A percentile compares a stretch with the other conserved stretches of the same genome.
These are phyloP conservation scores for Poecilia picta DNA, from an alignment of 2,797 vertebrate genomes.

Conservation along the genomic window DNA sequence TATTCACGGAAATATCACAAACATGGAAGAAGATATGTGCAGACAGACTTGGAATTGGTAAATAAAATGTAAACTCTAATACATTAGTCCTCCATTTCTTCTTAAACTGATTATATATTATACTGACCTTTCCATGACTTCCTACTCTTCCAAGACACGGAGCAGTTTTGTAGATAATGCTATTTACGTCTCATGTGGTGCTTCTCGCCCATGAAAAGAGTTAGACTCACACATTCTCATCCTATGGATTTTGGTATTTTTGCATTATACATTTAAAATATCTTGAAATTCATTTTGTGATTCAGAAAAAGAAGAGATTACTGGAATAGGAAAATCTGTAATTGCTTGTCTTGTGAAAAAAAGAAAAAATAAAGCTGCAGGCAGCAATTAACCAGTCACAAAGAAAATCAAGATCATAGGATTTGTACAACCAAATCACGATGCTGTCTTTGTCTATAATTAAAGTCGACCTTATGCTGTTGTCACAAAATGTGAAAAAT, in stretches of 20 bases:
- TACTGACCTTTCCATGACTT: slow-evolving; percentile 10
- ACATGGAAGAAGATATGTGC: neutral
- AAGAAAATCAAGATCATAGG: neutral
- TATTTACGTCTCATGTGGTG: slow-evolving; percentile 8
- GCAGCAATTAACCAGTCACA: neutral
- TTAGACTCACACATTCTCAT: slow-evolving; percentile 22
- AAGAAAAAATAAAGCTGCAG: neutral
- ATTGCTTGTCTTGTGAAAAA: neutral
- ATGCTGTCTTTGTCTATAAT: slow-evolving; percentile 1
- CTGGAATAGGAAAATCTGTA: slow-evolving; percentile 6
- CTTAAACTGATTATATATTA: slow-evolving; percentile 14
- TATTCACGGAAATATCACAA: neutral
- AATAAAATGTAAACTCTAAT: slow-evolving; percentile 12
- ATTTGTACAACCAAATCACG: neutral
- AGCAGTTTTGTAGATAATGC: slow-evolving; percentile 4
- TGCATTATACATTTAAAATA: slow-evolving; percentile 5
- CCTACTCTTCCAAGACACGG: slow-evolving; percentile 15
- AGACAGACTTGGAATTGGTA: slow-evolving; percentile 1
- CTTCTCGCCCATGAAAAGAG: neutral
- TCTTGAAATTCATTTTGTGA: slow-evolving; percentile 7
- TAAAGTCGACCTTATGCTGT: neutral
- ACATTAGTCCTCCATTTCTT: slow-evolving; percentile 8
- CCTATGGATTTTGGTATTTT: neutral
- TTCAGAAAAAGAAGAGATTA: neutral
- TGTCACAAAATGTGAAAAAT: neutral